phyloP scores from a whole-genome alignment of 2,888 invertebrate genomes.

The Tribolium freemani region DNA sequence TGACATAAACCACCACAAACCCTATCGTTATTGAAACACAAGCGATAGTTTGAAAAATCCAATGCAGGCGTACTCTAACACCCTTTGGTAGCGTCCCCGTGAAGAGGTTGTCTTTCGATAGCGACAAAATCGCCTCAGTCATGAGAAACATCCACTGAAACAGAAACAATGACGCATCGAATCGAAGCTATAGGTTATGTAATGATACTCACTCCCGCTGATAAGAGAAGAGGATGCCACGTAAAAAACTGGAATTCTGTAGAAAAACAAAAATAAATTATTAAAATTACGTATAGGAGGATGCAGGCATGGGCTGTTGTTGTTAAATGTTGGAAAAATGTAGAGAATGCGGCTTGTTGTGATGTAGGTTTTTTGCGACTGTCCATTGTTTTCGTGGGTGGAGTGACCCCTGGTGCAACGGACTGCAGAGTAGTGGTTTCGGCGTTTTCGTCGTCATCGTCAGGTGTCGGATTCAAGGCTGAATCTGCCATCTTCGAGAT shows the following conservation, averaged over 20 bases:
- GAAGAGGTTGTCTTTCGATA: slow-evolving; percentile 61
- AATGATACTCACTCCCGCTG: slow-evolving; percentile 55
- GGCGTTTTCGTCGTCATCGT: slow-evolving; percentile 4
- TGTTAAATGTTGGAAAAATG: slow-evolving; percentile 45
- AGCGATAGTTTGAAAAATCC: slow-evolving; percentile 58
- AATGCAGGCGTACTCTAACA: slow-evolving; percentile 60
- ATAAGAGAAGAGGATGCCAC: slow-evolving; percentile 57
- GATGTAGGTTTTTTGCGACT: not conserved
- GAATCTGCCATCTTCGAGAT: not conserved
- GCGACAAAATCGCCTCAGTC: slow-evolving; percentile 61
- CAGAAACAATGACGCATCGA: slow-evolving; percentile 23
- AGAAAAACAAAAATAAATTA: slow-evolving; percentile 52
- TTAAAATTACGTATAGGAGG: slow-evolving; percentile 50
- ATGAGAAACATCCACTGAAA: slow-evolving; percentile 65
- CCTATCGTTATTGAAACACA: slow-evolving; percentile 55
- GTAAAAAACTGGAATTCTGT: slow-evolving; percentile 56
- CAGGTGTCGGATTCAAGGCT: not conserved
- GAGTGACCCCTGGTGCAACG: not conserved
- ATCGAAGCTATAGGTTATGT: slow-evolving; percentile 39
- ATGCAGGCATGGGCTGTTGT: slow-evolving; percentile 52
- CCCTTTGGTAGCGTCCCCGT: slow-evolving; percentile 44
- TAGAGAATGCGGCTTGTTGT: not conserved
- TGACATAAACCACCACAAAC: slow-evolving; percentile 57
- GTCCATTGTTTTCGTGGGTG: not conserved
- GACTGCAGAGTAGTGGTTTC: not conserved